Conservation (phyloP, 2,888 invertebrate genomes). For the Drosophila borborema region DNA sequence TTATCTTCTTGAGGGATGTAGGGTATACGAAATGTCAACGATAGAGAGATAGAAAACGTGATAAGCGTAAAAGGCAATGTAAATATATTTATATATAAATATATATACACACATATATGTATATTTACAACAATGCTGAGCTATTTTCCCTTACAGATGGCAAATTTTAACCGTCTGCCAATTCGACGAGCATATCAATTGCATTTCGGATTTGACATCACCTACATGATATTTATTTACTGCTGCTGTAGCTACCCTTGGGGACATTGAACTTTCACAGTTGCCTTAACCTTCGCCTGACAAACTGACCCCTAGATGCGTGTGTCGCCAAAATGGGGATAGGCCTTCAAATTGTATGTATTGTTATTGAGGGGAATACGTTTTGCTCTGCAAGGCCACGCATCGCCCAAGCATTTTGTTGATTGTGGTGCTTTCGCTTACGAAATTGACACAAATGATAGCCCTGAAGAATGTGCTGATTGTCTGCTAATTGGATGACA, state of each 20-base stretch:
- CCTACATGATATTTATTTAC: slow-evolving; percentile 46
- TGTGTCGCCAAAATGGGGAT: slow-evolving; percentile 29
- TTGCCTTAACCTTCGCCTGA: slow-evolving; percentile 27
- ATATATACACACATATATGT: no score
- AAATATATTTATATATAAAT: not conserved
- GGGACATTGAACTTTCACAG: slow-evolving; percentile 49
- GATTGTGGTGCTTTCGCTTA: slow-evolving; percentile 41
- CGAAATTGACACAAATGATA: slow-evolving; percentile 55
- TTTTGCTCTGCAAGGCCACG: slow-evolving; percentile 13
- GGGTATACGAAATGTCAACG: slow-evolving; percentile 17
- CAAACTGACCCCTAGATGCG: slow-evolving; percentile 53
- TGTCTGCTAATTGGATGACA: slow-evolving; percentile 62
- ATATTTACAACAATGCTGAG: not conserved
- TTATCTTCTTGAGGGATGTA: not conserved
- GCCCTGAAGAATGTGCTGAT: slow-evolving; percentile 55
- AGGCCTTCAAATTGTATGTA: slow-evolving; percentile 58
- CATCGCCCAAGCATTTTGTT: slow-evolving; percentile 15
- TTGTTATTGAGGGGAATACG: slow-evolving; percentile 56
- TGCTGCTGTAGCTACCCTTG: slow-evolving; percentile 24
- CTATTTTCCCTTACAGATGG: slow-evolving; percentile 39
- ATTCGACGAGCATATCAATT: slow-evolving; percentile 71
- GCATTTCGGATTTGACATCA: slow-evolving; percentile 50
- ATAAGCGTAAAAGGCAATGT: slow-evolving; percentile 44
- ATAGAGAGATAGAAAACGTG: slow-evolving; percentile 42
- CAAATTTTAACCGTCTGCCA: slow-evolving; percentile 73